These are phyloP conservation scores for Campoplex nolae DNA, from an alignment of 2,888 invertebrate genomes.

Conservation along the genomic window DNA sequence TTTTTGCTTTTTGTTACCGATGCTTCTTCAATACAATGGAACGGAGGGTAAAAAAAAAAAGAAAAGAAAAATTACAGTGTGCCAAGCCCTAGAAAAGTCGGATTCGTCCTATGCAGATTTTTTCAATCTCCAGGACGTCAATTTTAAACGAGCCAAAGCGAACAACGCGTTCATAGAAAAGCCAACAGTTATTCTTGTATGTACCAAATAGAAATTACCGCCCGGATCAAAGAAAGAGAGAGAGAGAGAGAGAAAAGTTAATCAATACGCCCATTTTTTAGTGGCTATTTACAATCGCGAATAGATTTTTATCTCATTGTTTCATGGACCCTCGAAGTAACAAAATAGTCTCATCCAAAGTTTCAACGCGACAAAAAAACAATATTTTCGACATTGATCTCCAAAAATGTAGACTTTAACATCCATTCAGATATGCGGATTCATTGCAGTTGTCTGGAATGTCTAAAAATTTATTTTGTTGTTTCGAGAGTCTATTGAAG, in stretches of 20 bases:
- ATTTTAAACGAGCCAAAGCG: constrained; percentile 65
- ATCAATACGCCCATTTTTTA: constrained; percentile 47
- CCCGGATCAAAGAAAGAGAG: constrained; percentile 34
- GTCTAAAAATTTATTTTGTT: background rate
- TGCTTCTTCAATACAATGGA: constrained; percentile 59
- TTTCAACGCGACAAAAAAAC: background rate
- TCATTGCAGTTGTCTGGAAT: background rate
- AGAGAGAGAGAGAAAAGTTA: constrained; percentile 25
- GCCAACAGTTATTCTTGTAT: constrained; percentile 67
- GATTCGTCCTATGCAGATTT: constrained; percentile 42
- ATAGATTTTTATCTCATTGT: constrained; percentile 53
- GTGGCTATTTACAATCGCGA: constrained; percentile 30
- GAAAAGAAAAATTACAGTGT: constrained; percentile 40
- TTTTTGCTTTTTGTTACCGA: constrained; percentile 32
- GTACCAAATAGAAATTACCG: constrained; percentile 56
- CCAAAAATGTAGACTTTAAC: background rate
- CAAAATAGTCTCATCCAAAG: background rate
- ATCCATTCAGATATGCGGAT: background rate
- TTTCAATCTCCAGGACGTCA: constrained; percentile 42
- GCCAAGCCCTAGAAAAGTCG: constrained; percentile 56
- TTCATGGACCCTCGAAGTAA: constrained; percentile 26
- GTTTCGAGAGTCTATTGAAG: background rate
- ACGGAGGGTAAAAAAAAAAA: constrained; percentile 41
- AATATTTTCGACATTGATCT: too few relatives aligned
- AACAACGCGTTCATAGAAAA: constrained; percentile 43